Conservation (phyloP, 1,140 invertebrate genomes). For the Lithobius niger region DNA sequence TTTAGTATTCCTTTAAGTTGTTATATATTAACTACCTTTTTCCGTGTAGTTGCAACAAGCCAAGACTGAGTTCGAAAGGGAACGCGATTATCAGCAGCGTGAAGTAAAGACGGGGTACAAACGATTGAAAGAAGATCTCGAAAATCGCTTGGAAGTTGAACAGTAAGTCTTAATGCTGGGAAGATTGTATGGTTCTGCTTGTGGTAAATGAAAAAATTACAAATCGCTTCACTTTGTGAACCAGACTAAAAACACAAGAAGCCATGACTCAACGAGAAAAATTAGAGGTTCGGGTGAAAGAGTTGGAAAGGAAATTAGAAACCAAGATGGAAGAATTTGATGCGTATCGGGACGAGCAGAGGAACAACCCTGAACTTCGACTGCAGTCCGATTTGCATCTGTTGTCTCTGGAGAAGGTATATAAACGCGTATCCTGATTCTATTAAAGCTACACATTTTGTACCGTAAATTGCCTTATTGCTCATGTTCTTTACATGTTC, state of each 20-base stretch:
- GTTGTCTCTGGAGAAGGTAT: slow-evolving; percentile 35
- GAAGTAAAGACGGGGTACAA: slow-evolving; percentile 34
- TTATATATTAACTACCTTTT: not conserved
- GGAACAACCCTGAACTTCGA: slow-evolving; percentile 31
- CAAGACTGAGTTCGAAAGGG: slow-evolving; percentile 27
- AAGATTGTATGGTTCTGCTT: too few relatives aligned
- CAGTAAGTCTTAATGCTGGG: too few relatives aligned
- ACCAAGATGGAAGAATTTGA: slow-evolving; percentile 28
- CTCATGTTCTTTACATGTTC: too few relatives aligned
- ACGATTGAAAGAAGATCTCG: slow-evolving; percentile 32
- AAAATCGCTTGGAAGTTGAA: slow-evolving; percentile 32
- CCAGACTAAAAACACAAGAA: not conserved
- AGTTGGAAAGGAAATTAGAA: slow-evolving; percentile 29
- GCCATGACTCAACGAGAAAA: not conserved
- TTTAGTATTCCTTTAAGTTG: too few relatives aligned
- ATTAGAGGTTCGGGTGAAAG: slow-evolving; percentile 22
- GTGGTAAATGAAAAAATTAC: not conserved
- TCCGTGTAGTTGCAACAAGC: slow-evolving; percentile 17
- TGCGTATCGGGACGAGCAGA: slow-evolving; percentile 27
- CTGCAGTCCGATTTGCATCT: slow-evolving; percentile 36
- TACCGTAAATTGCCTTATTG: too few relatives aligned
- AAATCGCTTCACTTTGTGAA: not conserved
- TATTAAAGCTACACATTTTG: too few relatives aligned
- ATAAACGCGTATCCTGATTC: too few relatives aligned
- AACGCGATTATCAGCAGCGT: slow-evolving; percentile 31